A percentile compares a stretch with the other conserved stretches of the same genome.
phyloP scores from a whole-genome alignment of 1,140 invertebrate species.

The Leptonema lineaticorne region DNA sequence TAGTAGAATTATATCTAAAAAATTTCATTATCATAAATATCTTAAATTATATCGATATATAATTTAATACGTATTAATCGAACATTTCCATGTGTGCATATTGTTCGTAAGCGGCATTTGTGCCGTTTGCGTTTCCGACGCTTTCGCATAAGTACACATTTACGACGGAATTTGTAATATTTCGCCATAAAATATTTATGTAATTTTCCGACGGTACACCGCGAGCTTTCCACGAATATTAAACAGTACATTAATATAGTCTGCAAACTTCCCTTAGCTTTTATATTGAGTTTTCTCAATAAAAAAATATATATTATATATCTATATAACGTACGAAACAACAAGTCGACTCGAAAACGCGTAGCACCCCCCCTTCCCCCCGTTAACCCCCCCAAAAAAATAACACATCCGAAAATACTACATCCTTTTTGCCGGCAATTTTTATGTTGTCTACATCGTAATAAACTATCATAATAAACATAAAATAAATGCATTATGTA shows the following conservation, averaged over 20 bases:
- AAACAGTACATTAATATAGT: constrained; percentile 41
- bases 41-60: too few species aligned
- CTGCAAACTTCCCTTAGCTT: constrained; percentile 35
- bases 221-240: constrained; percentile 38
- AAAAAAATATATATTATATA: constrained; percentile 12
- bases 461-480: constrained; percentile 20
- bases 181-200: background rate
- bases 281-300: constrained; percentile 30
- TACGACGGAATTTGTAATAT: too few species aligned
- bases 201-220: constrained; percentile 1
- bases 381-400: background rate
- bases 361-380: too few species aligned
- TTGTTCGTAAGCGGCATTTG: too few species aligned
- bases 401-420: constrained; percentile 16
- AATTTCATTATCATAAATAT: too few species aligned
- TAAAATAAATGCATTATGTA: too few species aligned
- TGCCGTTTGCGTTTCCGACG: too few species aligned
- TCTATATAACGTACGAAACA: constrained; percentile 18
- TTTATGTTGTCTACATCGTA: constrained; percentile 10
- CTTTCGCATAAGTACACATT: too few species aligned
- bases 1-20: too few species aligned
- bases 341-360: constrained; percentile 5
- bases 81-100: background rate
- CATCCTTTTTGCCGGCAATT: constrained; percentile 12
- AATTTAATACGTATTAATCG: too few species aligned